Conservation (phyloP, 2,888 invertebrate species). For the Hoplodrina ambigua region DNA sequence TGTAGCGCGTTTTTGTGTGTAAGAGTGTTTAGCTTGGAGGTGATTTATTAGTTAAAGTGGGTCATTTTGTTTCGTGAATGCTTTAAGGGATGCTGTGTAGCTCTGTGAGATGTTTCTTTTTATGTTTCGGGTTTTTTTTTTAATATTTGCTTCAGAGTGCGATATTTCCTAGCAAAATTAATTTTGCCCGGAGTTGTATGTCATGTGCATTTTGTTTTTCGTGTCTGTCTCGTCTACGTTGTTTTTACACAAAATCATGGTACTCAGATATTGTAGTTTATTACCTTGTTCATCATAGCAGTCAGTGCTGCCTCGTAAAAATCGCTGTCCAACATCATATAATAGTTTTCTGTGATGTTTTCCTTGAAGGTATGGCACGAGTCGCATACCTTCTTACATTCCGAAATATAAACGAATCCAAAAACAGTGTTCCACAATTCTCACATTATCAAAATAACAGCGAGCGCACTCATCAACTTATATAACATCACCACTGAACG, state of each 20-base stretch:
- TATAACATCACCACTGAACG: slow-evolving; percentile 15
- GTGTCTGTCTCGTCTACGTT: neutral
- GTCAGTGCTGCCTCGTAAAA: no score
- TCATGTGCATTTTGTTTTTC: neutral
- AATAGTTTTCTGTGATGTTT: no score
- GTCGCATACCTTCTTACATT: neutral
- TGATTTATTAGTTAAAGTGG: slow-evolving; percentile 47
- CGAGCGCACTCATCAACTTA: slow-evolving; percentile 19
- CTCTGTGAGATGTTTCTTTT: neutral
- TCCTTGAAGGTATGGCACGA: no score
- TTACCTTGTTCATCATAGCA: no score
- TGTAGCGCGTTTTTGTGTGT: slow-evolving; percentile 9
- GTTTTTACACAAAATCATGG: no score
- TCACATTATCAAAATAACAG: slow-evolving; percentile 20
- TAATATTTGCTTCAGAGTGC: neutral
- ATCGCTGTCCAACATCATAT: no score
- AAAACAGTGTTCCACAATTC: neutral
- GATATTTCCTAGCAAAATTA: neutral
- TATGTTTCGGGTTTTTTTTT: neutral
- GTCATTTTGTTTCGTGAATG: slow-evolving; percentile 27
- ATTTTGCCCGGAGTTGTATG: neutral
- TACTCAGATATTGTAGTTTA: no score
- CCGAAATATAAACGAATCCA: neutral
- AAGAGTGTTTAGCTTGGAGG: slow-evolving; percentile 17
- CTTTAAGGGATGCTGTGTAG: slow-evolving; percentile 1